Percentiles rank a stretch among this genome's conserved stretches.
These are phyloP conservation scores for Charaxes varanes DNA, from an alignment of 1,140 invertebrate genomes.

Conservation along the genomic window DNA sequence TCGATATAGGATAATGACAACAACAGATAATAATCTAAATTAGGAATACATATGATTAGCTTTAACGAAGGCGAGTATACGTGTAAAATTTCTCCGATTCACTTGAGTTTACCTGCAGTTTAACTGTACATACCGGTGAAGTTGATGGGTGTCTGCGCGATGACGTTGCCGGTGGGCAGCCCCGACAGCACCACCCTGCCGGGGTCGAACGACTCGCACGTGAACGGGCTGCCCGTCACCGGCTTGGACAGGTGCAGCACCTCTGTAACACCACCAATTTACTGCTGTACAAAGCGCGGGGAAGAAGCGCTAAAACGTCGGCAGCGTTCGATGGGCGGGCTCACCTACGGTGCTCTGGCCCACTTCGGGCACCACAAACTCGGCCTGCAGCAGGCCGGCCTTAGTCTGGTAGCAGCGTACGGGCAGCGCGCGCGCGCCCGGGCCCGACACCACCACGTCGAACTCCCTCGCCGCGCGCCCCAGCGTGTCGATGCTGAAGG, in stretches of 20 bases:
- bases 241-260: conserved; percentile 94
- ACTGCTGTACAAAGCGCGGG: too few species aligned
- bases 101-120: too few species aligned
- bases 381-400: conserved; percentile 92
- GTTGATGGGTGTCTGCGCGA: conserved; percentile 88
- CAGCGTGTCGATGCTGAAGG: conserved; percentile 92
- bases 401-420: conserved; percentile 96
- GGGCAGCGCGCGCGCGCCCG: conserved; percentile 91
- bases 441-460: conserved; percentile 92
- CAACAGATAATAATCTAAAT: background rate
- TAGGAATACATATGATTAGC: too few species aligned
- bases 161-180: conserved; percentile 84
- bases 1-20: too few species aligned
- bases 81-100: too few species aligned
- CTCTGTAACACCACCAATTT: conserved; percentile 74
- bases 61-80: too few species aligned
- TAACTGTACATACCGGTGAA: conserved; percentile 91
- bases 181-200: conserved; percentile 84
- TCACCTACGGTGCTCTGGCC: conserved; percentile 80
- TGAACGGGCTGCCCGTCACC: conserved; percentile 96
- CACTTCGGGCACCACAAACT: conserved; percentile 90
- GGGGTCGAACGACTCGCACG: conserved; percentile 95
- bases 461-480: conserved; percentile 91
- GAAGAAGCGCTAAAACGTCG: too few species aligned
- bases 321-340: too few species aligned